These are phyloP conservation scores for Phacellophora camtschatica DNA, from an alignment of 30 jellyfish, hydroid and myxozoan species.

Conservation along the genomic window DNA sequence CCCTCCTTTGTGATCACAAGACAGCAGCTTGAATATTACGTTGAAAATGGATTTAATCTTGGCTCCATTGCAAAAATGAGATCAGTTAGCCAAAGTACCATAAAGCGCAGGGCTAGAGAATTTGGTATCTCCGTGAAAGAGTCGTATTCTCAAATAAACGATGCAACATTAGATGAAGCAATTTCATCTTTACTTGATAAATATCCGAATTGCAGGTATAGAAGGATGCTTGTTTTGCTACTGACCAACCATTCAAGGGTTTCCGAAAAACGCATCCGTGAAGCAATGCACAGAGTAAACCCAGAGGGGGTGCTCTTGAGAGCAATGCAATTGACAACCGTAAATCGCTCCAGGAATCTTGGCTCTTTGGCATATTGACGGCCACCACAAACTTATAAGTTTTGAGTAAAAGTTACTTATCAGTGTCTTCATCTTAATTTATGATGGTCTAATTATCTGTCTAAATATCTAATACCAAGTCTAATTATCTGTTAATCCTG, in stretches of 20 bases:
- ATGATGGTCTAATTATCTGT: not conserved
- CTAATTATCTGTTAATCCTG: not conserved
- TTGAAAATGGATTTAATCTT: not conserved
- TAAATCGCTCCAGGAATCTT: conserved; percentile 12
- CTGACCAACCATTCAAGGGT: not conserved
- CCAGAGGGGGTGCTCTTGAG: conserved; percentile 28
- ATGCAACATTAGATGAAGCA: not conserved
- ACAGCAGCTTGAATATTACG: not conserved
- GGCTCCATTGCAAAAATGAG: not conserved
- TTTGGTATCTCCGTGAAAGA: not conserved
- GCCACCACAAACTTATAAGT: not conserved
- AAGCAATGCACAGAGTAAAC: conserved; percentile 7
- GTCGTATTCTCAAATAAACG: not conserved
- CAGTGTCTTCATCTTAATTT: too few species aligned
- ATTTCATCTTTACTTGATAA: not conserved
- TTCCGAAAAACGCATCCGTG: not conserved
- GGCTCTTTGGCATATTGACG: conserved; percentile 8
- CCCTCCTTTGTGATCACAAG: not conserved
- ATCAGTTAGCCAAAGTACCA: not conserved
- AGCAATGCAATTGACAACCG: conserved; percentile 10
- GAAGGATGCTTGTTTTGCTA: not conserved
- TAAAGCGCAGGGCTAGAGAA: not conserved
- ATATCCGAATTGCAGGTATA: not conserved
- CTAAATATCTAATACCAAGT: not conserved
- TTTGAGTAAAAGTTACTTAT: not conserved